Conservation (phyloP, 2,797 vertebrate species). For the Delichon dasypus region DNA sequence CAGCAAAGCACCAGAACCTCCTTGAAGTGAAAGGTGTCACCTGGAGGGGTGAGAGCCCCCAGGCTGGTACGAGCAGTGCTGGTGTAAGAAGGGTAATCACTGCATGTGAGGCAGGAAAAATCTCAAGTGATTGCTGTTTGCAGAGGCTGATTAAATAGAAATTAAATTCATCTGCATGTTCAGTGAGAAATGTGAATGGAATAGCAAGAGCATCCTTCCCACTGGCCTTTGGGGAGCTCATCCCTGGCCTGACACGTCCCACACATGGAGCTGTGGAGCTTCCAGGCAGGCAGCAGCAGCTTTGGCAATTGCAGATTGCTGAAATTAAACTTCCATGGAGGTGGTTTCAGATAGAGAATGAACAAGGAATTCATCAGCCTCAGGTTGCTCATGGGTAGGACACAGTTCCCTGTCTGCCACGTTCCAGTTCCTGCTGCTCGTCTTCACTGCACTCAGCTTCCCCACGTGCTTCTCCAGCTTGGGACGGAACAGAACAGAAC, state of each 20-base stretch:
- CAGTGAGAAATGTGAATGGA: constrained; percentile 17
- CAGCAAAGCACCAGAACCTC: neutral
- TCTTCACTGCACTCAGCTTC: neutral
- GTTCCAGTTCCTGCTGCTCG: neutral
- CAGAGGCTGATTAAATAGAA: constrained; percentile 69
- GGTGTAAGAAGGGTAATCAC: constrained; percentile 41
- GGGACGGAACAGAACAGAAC: neutral
- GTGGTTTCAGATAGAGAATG: neutral
- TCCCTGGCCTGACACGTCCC: neutral
- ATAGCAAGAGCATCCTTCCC: constrained; percentile 28
- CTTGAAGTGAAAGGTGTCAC: neutral
- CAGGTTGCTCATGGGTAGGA: rapidly evolving
- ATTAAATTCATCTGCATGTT: constrained; percentile 63
- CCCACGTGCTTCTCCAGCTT: neutral
- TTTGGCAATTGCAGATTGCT: neutral
- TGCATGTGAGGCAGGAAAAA: constrained; percentile 25
- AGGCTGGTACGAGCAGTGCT: neutral
- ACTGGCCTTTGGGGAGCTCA: neutral
- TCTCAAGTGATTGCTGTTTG: constrained; percentile 71
- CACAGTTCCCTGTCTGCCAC: neutral
- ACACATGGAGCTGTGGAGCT: neutral
- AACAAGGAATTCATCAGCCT: neutral
- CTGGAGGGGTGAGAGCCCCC: neutral
- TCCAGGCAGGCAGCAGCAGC: neutral
- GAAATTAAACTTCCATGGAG: neutral